Evolutionary conservation across 1,140 invertebrate genomes (phyloP).

Genomic region (Bombus cullumanus): DNA sequence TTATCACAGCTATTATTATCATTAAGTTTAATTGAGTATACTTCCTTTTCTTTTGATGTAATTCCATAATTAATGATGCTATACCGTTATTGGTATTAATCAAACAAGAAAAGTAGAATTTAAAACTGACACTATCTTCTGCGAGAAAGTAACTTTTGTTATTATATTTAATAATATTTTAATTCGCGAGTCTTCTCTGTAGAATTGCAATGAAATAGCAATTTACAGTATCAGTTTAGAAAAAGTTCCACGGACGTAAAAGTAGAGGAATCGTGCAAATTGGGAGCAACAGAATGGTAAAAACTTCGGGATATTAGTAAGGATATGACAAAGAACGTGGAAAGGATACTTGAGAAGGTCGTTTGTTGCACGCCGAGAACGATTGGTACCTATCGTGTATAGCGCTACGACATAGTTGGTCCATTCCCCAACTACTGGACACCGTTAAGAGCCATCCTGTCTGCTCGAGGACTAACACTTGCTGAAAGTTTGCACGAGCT

Average conservation of each 20-base stretch:
- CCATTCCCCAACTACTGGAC: slow-evolving; percentile 38
- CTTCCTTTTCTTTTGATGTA: too few relatives aligned
- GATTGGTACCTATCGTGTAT: slow-evolving; percentile 36
- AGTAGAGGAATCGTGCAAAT: background rate
- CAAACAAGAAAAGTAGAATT: too few relatives aligned
- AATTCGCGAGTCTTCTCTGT: too few relatives aligned
- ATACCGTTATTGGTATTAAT: too few relatives aligned
- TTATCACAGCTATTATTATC: too few relatives aligned
- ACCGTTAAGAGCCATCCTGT: slow-evolving; percentile 35
- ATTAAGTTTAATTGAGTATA: too few relatives aligned
- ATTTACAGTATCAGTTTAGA: too few relatives aligned
- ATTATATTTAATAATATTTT: too few relatives aligned
- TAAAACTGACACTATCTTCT: too few relatives aligned
- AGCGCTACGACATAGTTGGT: slow-evolving; percentile 50
- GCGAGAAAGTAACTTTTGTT: too few relatives aligned
- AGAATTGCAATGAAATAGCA: too few relatives aligned
- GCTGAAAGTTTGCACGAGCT: slow-evolving; percentile 35
- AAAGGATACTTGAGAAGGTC: slow-evolving; percentile 50
- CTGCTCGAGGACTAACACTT: slow-evolving; percentile 41
- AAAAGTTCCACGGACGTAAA: background rate
- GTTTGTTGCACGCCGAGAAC: slow-evolving; percentile 48
- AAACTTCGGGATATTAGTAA: background rate
- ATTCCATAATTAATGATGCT: too few relatives aligned
- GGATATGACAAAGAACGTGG: slow-evolving; percentile 16
- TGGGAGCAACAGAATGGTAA: background rate